Conservation (phyloP, 23 tunicate species). For the Aplidium turbinatum region DNA sequence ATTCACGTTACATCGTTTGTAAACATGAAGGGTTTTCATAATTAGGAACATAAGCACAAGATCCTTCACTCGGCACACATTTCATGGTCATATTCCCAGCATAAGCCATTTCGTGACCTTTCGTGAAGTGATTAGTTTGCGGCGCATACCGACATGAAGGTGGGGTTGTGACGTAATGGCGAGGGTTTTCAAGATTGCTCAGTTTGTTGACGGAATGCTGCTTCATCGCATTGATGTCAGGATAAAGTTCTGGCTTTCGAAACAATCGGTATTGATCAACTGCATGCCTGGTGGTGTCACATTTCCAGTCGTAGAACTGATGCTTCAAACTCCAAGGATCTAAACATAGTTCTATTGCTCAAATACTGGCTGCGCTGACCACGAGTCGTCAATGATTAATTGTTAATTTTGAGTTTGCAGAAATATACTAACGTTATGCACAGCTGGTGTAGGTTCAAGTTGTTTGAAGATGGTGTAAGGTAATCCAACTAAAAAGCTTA, state of each 20-base stretch:
- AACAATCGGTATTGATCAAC: background rate
- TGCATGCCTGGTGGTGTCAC: background rate
- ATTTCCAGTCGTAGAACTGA: background rate
- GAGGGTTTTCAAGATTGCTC: background rate
- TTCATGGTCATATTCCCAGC: slow-evolving; percentile 21
- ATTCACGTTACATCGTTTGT: slow-evolving; percentile 4
- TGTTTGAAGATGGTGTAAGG: too few relatives aligned
- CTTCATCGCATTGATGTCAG: too few relatives aligned
- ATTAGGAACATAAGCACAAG: slow-evolving; percentile 14
- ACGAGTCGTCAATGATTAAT: background rate
- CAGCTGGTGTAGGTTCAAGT: too few relatives aligned
- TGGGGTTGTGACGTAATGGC: background rate
- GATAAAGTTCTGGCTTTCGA: background rate
- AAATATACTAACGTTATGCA: too few relatives aligned
- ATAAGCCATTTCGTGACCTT: slow-evolving; percentile 8
- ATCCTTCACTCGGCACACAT: slow-evolving; percentile 8
- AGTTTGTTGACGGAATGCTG: too few relatives aligned
- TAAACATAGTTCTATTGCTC: background rate
- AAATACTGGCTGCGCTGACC: background rate
- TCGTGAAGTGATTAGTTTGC: background rate
- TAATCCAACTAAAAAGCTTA: too few relatives aligned
- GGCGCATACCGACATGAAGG: slow-evolving; percentile 42
- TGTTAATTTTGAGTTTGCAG: too few relatives aligned
- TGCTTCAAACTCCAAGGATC: background rate
- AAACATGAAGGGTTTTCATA: slow-evolving; percentile 5